These are phyloP conservation scores for Notiomystis cincta DNA, from an alignment of 2,113 vertebrate genomes.

Conservation along the genomic window DNA sequence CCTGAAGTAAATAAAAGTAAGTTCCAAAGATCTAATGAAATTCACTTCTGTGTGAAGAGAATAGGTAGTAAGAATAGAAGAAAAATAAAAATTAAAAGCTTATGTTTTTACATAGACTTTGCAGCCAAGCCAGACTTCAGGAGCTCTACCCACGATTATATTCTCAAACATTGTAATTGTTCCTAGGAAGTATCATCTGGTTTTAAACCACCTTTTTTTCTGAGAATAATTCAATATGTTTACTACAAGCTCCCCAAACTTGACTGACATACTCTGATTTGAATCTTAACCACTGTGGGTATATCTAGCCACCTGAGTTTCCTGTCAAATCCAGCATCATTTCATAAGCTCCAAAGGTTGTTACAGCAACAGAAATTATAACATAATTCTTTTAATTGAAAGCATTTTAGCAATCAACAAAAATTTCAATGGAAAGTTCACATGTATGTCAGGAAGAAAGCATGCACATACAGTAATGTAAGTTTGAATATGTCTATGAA, in stretches of 20 bases:
- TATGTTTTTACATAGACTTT: not conserved
- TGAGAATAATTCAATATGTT: not conserved
- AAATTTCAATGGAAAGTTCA: not conserved
- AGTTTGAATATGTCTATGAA: not conserved
- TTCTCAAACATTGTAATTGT: not conserved
- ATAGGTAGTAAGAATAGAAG: not conserved
- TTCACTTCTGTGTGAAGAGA: not conserved
- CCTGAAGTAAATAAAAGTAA: not conserved
- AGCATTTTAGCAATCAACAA: not conserved
- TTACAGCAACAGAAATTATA: not conserved
- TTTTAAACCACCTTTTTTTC: not conserved
- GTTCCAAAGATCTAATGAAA: not conserved
- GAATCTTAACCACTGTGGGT: not conserved
- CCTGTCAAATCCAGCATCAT: not conserved
- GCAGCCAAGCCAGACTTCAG: not conserved
- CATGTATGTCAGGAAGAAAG: fast-evolving
- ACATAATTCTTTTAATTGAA: not conserved
- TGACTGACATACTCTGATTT: not conserved
- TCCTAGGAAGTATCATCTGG: not conserved
- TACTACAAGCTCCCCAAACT: not conserved
- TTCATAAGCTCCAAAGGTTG: not conserved
- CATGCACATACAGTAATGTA: not conserved
- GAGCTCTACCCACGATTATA: not conserved
- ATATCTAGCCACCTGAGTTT: not conserved
- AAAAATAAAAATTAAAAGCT: not conserved